A percentile compares a stretch with the other conserved stretches of the same genome.
Evolutionary conservation across 2,797 vertebrate species (phyloP).

Genomic region (Pogoniulus pusillus): DNA sequence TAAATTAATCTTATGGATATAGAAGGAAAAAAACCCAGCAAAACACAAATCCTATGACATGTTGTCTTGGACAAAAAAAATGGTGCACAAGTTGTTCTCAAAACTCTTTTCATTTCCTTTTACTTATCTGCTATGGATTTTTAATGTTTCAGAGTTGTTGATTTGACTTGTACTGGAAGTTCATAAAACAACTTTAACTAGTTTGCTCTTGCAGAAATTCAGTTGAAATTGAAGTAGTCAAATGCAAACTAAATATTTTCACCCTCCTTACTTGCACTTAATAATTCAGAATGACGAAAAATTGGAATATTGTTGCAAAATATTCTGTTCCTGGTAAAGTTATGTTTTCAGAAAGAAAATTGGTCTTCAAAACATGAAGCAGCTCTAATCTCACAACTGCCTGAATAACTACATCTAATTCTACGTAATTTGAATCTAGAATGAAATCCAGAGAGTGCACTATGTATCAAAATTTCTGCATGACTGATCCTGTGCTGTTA

Average conservation of each 20-base stretch:
- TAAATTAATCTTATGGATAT: background rate
- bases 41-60: accelerated
- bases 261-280: background rate
- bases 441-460: slow-evolving; percentile 22
- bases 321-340: background rate
- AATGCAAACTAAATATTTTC: background rate
- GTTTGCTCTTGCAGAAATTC: background rate
- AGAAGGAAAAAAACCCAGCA: no score
- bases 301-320: background rate
- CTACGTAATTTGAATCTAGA: background rate
- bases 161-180: background rate
- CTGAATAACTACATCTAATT: background rate
- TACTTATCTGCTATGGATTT: background rate
- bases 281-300: background rate
- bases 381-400: background rate
- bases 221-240: background rate
- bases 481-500: slow-evolving; percentile 11
- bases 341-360: background rate
- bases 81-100: background rate
- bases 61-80: background rate
- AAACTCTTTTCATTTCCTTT: background rate
- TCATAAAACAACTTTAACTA: background rate
- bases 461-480: background rate
- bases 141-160: background rate
- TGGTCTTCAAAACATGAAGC: background rate